Percentiles rank a stretch among this genome's conserved stretches.
phyloP scores from a whole-genome alignment of 2,888 invertebrate genomes.

The Agriopis aurantiaria region DNA sequence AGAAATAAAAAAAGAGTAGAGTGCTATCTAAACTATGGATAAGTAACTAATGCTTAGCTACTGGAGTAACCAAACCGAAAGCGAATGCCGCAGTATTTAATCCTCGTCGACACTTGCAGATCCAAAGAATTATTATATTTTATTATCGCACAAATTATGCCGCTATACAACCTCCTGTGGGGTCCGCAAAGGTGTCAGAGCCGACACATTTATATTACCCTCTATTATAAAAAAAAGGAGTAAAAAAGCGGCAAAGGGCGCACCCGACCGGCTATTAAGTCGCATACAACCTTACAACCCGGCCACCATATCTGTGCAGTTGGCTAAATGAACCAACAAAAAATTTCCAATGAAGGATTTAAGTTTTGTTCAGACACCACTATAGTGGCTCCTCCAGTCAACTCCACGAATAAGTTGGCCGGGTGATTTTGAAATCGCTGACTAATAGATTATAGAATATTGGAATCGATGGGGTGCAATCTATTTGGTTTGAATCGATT shows the following conservation, averaged over 20 bases:
- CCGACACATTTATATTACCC: conserved; percentile 82
- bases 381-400: neutral
- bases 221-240: conserved; percentile 72
- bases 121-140: conserved; percentile 74
- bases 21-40: too few relatives aligned
- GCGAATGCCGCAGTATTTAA: conserved; percentile 7
- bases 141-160: conserved; percentile 81
- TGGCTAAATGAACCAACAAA: neutral
- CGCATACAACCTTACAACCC: conserved; percentile 58
- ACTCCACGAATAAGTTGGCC: neutral
- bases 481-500: conserved; percentile 51
- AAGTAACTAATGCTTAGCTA: neutral
- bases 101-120: conserved; percentile 55
- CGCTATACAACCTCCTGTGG: conserved; percentile 75
- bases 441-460: conserved; percentile 82
- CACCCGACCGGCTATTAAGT: conserved; percentile 54
- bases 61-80: too few relatives aligned
- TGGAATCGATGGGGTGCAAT: conserved; percentile 67
- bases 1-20: too few relatives aligned
- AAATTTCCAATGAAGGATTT: neutral
- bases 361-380: neutral
- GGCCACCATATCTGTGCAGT: neutral
- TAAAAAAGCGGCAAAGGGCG: conserved; percentile 70
- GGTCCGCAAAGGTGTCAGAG: conserved; percentile 83
- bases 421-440: conserved; percentile 73